Evolutionary conservation across 1,140 invertebrate species (phyloP).

Genomic region (Philotrypesis tridentata): DNA sequence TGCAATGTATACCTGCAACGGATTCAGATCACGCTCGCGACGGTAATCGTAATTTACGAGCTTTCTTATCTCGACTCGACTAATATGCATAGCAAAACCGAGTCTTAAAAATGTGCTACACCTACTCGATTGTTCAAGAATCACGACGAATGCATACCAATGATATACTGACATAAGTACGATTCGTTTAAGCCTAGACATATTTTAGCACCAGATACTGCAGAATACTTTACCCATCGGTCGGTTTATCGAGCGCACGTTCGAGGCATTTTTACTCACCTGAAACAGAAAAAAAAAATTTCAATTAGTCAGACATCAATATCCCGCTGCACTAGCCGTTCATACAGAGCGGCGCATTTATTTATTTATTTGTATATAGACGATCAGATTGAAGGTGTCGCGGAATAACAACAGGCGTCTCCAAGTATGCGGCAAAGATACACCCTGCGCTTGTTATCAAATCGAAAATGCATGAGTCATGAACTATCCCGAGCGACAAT

Average conservation of each 20-base stretch:
- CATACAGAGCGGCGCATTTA: not conserved
- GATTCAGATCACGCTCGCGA: not conserved
- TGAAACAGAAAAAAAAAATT: slow-evolving; percentile 20
- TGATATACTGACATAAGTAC: not conserved
- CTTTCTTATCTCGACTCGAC: not conserved
- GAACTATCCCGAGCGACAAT: not conserved
- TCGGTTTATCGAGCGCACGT: not conserved
- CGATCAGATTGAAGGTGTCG: too few relatives aligned
- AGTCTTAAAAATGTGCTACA: not conserved
- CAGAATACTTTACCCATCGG: not conserved
- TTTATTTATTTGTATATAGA: not conserved
- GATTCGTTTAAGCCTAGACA: too few relatives aligned
- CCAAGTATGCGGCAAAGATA: not conserved
- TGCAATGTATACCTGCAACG: not conserved
- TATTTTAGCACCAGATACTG: too few relatives aligned
- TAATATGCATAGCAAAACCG: not conserved
- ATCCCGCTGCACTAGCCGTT: not conserved
- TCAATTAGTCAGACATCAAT: not conserved
- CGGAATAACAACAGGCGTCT: not conserved
- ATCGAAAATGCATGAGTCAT: slow-evolving; percentile 18
- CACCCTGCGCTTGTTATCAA: slow-evolving; percentile 10
- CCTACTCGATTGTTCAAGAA: slow-evolving; percentile 8
- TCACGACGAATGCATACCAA: not conserved
- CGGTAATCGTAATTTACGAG: slow-evolving; percentile 17
- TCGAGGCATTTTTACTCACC: not conserved